Percentiles rank a stretch among this genome's conserved stretches.
These are phyloP conservation scores for Drosophila seclusa DNA, from an alignment of 2,888 invertebrate species.

Conservation along the genomic window DNA sequence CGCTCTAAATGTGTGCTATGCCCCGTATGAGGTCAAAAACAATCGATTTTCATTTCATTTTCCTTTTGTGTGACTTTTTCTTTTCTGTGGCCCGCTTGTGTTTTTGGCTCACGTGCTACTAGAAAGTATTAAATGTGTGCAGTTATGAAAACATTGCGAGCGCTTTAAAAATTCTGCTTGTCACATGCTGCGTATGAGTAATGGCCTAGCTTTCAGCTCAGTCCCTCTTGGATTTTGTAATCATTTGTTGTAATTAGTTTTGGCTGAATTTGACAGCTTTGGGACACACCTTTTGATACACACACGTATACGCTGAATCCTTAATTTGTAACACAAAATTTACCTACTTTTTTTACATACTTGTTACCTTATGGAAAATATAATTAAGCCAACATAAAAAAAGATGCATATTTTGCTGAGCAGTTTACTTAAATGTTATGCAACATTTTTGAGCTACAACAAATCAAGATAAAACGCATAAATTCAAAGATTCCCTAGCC, in stretches of 20 bases:
- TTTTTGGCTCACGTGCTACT: slow-evolving; percentile 67
- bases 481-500: slow-evolving; percentile 21
- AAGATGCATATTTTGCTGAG: neutral
- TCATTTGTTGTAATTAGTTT: slow-evolving; percentile 37
- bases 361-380: neutral
- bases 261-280: slow-evolving; percentile 6
- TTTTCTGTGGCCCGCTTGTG: slow-evolving; percentile 43
- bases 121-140: slow-evolving; percentile 19
- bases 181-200: slow-evolving; percentile 42
- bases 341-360: neutral
- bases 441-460: slow-evolving; percentile 3
- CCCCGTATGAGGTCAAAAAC: slow-evolving; percentile 81
- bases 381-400: neutral
- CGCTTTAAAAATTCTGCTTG: slow-evolving; percentile 34
- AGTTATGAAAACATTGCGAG: slow-evolving; percentile 28
- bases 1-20: slow-evolving; percentile 68
- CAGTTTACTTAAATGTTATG: neutral
- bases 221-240: slow-evolving; percentile 18
- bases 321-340: neutral
- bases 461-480: slow-evolving; percentile 27
- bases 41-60: slow-evolving; percentile 79
- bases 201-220: slow-evolving; percentile 11
- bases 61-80: slow-evolving; percentile 43
- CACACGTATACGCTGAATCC: neutral
- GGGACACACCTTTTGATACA: neutral